Percentiles rank a stretch among this genome's conserved stretches.
phyloP scores from a whole-genome alignment of 2,888 invertebrate genomes.

The Caenorhabditis virilis region DNA sequence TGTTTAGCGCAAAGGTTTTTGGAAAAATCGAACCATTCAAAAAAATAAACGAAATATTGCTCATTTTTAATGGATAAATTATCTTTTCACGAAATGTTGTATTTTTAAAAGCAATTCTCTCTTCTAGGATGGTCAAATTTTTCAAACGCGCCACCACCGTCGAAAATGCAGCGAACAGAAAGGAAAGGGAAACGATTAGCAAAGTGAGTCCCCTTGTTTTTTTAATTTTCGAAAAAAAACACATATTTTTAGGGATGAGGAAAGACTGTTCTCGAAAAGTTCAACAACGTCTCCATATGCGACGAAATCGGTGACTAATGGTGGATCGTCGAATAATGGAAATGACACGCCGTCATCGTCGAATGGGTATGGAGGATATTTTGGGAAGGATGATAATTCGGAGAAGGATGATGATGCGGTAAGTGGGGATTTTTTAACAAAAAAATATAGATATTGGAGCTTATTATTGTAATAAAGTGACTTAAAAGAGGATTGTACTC shows the following conservation, averaged over 20 bases:
- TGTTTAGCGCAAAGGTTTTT: too few species aligned
- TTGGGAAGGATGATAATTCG: constrained; percentile 29
- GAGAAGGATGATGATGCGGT: constrained; percentile 43
- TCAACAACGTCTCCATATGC: constrained; percentile 79
- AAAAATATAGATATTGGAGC: too few species aligned
- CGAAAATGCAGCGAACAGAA: constrained; percentile 31
- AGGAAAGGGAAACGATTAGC: constrained; percentile 69
- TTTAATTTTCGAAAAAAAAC: not conserved
- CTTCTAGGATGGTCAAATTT: constrained; percentile 54
- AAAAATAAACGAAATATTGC: too few species aligned
- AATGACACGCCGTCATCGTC: constrained; percentile 3
- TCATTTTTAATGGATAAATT: too few species aligned
- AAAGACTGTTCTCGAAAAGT: constrained; percentile 89
- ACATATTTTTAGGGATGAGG: constrained; percentile 25
- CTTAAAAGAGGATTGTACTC: too few species aligned
- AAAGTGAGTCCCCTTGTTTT: too few species aligned
- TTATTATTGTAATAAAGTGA: too few species aligned
- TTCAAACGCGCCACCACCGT: constrained; percentile 50
- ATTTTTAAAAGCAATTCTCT: too few species aligned
- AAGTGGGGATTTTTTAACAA: too few species aligned
- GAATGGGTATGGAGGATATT: not conserved
- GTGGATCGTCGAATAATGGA: not conserved
- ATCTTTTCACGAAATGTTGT: too few species aligned
- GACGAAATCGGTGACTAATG: constrained; percentile 13
- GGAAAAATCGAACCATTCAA: too few species aligned